Conservation (phyloP, 2,113 vertebrate genomes). For the Menidia beryllina region DNA sequence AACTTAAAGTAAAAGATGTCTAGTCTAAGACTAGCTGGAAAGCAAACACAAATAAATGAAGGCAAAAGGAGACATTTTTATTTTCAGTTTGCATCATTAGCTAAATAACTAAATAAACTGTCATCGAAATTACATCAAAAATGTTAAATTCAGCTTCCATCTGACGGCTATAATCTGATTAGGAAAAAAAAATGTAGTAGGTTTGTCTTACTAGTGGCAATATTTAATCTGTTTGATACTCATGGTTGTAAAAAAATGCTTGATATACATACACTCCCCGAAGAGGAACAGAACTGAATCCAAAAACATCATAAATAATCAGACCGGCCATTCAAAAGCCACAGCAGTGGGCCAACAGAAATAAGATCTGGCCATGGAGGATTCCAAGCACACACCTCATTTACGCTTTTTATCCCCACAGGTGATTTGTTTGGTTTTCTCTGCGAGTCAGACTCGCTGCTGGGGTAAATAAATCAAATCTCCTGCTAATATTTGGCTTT, state of each 20-base stretch:
- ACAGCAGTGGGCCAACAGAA: slow-evolving; percentile 31
- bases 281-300: slow-evolving; percentile 30
- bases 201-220: slow-evolving; percentile 12
- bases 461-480: slow-evolving; percentile 38
- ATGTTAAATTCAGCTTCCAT: slow-evolving; percentile 23
- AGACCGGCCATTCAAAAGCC: slow-evolving; percentile 29
- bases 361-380: slow-evolving; percentile 45
- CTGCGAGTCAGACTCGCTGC: slow-evolving; percentile 28
- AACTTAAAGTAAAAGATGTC: background rate
- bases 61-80: too few relatives aligned
- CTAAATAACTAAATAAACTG: too few relatives aligned
- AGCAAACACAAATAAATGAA: background rate
- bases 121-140: slow-evolving; percentile 1
- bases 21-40: background rate
- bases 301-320: slow-evolving; percentile 45
- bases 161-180: slow-evolving; percentile 15
- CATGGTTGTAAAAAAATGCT: slow-evolving; percentile 4
- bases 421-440: slow-evolving; percentile 30
- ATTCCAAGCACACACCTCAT: slow-evolving; percentile 21
- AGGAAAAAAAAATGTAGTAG: slow-evolving; percentile 6
- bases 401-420: slow-evolving; percentile 27
- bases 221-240: slow-evolving; percentile 49
- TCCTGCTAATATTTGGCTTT: slow-evolving; percentile 11
- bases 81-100: too few relatives aligned
- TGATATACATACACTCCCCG: slow-evolving; percentile 44